phyloP scores from a whole-genome alignment of 64 coral and sea anemone genomes.

The Montipora cactus region DNA sequence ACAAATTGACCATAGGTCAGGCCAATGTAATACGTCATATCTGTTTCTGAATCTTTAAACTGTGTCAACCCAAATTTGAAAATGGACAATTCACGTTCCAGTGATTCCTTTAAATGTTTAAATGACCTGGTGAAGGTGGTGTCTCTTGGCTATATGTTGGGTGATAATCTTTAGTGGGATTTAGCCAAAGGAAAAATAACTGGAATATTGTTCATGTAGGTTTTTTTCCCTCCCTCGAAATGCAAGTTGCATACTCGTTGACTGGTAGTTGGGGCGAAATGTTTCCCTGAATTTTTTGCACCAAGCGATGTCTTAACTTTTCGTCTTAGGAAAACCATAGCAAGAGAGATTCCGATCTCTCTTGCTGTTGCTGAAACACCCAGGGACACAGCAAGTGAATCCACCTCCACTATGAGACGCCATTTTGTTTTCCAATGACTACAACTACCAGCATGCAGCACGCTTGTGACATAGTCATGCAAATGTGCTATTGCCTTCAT shows the following conservation, averaged over 20 bases:
- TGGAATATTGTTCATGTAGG: slow-evolving; percentile 45
- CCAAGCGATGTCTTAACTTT: background rate
- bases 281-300: slow-evolving; percentile 10
- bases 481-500: too few species aligned
- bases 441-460: slow-evolving; percentile 4
- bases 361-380: slow-evolving; percentile 2
- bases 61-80: slow-evolving; percentile 42
- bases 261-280: background rate
- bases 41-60: slow-evolving; percentile 36
- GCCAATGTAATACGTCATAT: slow-evolving; percentile 69
- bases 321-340: slow-evolving; percentile 30
- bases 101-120: slow-evolving; percentile 2
- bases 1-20: slow-evolving; percentile 61
- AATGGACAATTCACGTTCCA: slow-evolving; percentile 44
- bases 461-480: too few species aligned
- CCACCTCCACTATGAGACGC: slow-evolving; percentile 15
- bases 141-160: background rate
- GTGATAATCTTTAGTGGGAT: background rate
- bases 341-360: slow-evolving; percentile 17
- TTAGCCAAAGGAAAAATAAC: slow-evolving; percentile 40
- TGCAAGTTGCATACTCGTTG: slow-evolving; percentile 43
- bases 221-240: slow-evolving; percentile 58
- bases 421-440: slow-evolving; percentile 19
- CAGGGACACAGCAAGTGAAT: background rate
- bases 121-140: background rate